These are phyloP conservation scores for Lasioglossum villosulum DNA, from an alignment of 2,888 invertebrate genomes.

Conservation along the genomic window DNA sequence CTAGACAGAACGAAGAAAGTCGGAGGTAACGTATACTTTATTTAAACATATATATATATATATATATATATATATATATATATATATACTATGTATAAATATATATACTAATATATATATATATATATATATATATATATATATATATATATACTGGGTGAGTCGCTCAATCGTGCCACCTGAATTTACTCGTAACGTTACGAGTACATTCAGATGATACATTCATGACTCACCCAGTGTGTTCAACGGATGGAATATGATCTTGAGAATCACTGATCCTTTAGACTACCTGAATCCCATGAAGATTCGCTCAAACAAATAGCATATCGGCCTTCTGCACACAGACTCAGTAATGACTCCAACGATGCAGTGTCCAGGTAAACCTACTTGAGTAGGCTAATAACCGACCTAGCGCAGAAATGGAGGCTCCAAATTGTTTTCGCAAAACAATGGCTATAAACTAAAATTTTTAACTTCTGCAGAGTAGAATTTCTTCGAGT, in stretches of 20 bases:
- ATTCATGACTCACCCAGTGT: background rate
- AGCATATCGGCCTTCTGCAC: slow-evolving; percentile 14
- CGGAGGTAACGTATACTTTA: slow-evolving; percentile 73
- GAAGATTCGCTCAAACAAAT: slow-evolving; percentile 3
- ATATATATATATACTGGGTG: background rate
- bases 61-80: too few relatives aligned
- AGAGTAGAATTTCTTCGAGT: background rate
- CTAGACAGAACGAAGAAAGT: slow-evolving; percentile 83
- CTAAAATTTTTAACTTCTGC: background rate
- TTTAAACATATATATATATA: background rate
- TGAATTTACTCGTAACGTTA: background rate
- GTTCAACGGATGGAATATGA: background rate
- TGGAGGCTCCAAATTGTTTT: background rate
- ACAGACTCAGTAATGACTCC: slow-evolving; percentile 14
- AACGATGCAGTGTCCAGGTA: slow-evolving; percentile 50
- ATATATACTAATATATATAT: too few relatives aligned
- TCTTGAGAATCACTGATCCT: background rate
- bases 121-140: too few relatives aligned
- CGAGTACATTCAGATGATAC: too few relatives aligned
- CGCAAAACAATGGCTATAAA: background rate
- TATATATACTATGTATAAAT: too few relatives aligned
- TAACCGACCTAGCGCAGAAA: slow-evolving; percentile 25
- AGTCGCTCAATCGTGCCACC: background rate
- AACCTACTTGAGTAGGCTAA: background rate
- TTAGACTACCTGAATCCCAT: slow-evolving; percentile 41